Conservation (phyloP, 2,113 vertebrate species). For the Speoplatyrhinus poulsoni region DNA sequence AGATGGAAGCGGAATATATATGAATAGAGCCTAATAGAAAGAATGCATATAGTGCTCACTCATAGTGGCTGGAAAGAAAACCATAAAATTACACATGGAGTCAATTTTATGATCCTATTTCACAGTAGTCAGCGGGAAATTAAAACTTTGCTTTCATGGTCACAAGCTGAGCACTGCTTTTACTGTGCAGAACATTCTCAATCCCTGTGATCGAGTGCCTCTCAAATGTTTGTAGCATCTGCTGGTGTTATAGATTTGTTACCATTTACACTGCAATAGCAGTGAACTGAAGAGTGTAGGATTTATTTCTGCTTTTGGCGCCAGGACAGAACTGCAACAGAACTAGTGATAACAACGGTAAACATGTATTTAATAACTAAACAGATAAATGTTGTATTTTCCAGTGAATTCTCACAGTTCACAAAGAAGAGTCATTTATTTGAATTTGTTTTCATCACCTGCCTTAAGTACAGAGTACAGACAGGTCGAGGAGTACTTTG, state of each 20-base stretch:
- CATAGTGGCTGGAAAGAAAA: conserved; percentile 61
- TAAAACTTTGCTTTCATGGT: conserved; percentile 62
- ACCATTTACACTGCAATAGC: conserved; percentile 34
- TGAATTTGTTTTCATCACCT: conserved; percentile 34
- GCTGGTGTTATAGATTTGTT: conserved; percentile 30
- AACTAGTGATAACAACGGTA: no score
- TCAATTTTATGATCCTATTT: conserved; percentile 74
- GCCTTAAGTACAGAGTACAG: conserved; percentile 21
- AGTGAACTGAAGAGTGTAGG: conserved; percentile 1
- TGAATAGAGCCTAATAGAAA: conserved; percentile 22
- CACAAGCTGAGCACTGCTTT: conserved; percentile 51
- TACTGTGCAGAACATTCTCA: conserved; percentile 54
- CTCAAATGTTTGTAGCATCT: conserved; percentile 34
- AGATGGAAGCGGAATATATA: not conserved
- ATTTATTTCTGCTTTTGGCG: not conserved
- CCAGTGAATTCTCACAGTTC: not conserved
- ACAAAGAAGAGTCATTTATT: not conserved
- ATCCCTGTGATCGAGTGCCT: conserved; percentile 13
- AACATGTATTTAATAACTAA: no score
- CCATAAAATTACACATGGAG: conserved; percentile 65
- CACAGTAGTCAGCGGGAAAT: conserved; percentile 72
- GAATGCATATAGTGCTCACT: conserved; percentile 34
- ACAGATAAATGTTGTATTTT: no score
- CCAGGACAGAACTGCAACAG: conserved; percentile 8
- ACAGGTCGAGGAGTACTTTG: not conserved